Evolutionary conservation across 2,888 invertebrate genomes (phyloP).

Genomic region (Stenotaenia linearis): DNA sequence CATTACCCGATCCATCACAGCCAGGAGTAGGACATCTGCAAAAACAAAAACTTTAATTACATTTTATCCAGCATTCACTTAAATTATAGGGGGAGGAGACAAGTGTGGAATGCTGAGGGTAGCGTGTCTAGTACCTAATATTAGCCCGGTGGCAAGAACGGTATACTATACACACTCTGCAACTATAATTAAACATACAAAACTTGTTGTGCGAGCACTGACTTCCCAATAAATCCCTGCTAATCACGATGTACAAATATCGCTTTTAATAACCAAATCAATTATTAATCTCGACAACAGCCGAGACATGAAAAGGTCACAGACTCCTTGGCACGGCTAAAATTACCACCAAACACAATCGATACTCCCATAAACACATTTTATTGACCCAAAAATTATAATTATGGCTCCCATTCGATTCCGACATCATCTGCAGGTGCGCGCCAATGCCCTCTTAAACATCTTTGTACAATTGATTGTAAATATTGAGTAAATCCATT

Average conservation of each 20-base stretch:
- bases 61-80: neutral
- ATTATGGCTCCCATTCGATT: neutral
- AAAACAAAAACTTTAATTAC: neutral
- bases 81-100: neutral
- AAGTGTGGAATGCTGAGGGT: neutral
- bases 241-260: neutral
- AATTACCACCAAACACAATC: neutral
- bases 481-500: no score
- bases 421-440: neutral
- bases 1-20: constrained; percentile 33
- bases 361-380: constrained; percentile 1
- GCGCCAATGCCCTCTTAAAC: neutral
- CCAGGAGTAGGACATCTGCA: constrained; percentile 29
- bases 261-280: constrained; percentile 4
- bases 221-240: neutral
- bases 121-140: neutral
- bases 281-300: neutral
- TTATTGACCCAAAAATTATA: neutral
- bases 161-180: neutral
- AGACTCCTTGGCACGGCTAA: neutral
- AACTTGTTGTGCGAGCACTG: neutral
- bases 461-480: no score
- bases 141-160: neutral
- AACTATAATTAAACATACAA: neutral
- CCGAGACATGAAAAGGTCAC: neutral